These are phyloP conservation scores for Hydrotaea cyrtoneurina DNA, from an alignment of 2,888 invertebrate genomes.

Conservation along the genomic window DNA sequence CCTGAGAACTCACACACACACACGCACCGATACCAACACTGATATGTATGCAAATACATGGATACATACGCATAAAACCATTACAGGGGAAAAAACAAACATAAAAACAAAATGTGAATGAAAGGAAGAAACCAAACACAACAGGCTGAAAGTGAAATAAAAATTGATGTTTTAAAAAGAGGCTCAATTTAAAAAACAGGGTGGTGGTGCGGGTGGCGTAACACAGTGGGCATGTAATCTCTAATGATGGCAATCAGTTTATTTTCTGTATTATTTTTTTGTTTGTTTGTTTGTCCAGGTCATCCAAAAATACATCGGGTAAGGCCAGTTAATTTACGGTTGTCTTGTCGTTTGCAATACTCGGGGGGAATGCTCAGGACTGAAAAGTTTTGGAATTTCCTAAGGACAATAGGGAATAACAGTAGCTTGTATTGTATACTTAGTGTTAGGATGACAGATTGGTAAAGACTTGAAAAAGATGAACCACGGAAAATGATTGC, in stretches of 20 bases:
- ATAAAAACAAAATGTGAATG: constrained; percentile 9
- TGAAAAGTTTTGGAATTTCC: no score
- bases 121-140: not conserved
- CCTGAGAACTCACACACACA: constrained; percentile 34
- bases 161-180: constrained; percentile 54
- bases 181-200: constrained; percentile 21
- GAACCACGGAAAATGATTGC: no score
- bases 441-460: no score
- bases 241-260: not conserved
- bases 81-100: constrained; percentile 33
- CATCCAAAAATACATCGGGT: no score
- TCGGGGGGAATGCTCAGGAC: not conserved
- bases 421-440: no score
- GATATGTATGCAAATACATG: not conserved
- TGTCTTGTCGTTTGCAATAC: not conserved
- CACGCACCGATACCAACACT: constrained; percentile 8
- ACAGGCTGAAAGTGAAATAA: constrained; percentile 52
- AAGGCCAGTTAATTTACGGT: not conserved
- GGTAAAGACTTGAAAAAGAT: no score
- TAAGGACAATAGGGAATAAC: no score
- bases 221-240: constrained; percentile 36
- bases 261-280: not conserved
- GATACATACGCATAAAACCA: constrained; percentile 17
- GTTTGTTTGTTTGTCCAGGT: no score
- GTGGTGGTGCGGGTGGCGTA: not conserved